A percentile compares a stretch with the other conserved stretches of the same genome.
Evolutionary conservation across 2,797 vertebrate species (phyloP).

Genomic region (Dendrocincla tyrannina): DNA sequence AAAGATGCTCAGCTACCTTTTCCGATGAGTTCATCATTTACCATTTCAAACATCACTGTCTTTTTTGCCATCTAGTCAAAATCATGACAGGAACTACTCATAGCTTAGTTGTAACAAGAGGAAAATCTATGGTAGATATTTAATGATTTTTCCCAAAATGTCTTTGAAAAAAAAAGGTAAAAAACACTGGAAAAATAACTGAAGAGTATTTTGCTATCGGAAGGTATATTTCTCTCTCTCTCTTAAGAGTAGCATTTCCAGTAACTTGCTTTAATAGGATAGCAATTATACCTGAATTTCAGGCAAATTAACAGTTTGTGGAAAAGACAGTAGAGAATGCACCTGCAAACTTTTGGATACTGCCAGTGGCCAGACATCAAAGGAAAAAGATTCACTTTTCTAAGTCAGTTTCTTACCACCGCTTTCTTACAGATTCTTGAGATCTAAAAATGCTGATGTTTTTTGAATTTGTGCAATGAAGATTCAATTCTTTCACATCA

Average conservation of each 20-base stretch:
- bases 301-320: not conserved
- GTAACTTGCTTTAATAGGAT: not conserved
- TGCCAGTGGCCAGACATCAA: not conserved
- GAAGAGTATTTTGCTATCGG: not conserved
- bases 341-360: not conserved
- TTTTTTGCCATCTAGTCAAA: conserved; percentile 14
- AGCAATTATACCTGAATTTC: not conserved
- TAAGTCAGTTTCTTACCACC: not conserved
- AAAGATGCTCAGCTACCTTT: not conserved
- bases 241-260: not conserved
- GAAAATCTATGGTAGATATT: not conserved
- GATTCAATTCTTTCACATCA: not conserved
- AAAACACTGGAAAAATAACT: not conserved
- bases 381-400: not conserved
- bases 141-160: not conserved
- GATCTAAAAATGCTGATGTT: not conserved
- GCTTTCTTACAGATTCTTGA: not conserved
- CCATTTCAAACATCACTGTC: not conserved
- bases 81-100: not conserved
- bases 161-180: not conserved
- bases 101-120: not conserved
- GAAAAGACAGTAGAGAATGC: not conserved
- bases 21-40: not conserved
- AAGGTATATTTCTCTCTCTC: not conserved
- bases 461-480: not conserved